Evolutionary conservation across 2,113 vertebrate species (phyloP).

Genomic region (Plotosus lineatus): DNA sequence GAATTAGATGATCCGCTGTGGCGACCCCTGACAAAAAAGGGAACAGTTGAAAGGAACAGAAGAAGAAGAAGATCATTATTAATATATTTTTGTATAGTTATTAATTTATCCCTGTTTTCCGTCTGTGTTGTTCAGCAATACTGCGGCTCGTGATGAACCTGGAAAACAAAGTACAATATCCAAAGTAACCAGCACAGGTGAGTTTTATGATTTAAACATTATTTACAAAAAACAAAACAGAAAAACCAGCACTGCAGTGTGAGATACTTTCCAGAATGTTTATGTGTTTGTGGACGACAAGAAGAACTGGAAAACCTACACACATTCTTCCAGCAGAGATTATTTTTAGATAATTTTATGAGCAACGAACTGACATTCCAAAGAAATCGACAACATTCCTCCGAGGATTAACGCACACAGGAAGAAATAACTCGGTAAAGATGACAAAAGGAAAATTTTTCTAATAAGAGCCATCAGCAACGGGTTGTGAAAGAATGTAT

Average conservation of each 20-base stretch:
- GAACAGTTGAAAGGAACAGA: no score
- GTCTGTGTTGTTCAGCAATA: not conserved
- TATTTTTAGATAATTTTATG: not conserved
- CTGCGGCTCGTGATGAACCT: not conserved
- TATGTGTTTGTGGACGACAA: not conserved
- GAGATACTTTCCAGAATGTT: not conserved
- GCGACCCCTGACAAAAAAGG: no score
- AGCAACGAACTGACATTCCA: not conserved
- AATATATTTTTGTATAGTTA: no score
- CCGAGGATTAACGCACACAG: not conserved
- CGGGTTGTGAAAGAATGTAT: not conserved
- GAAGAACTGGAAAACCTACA: conserved; percentile 10
- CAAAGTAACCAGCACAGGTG: not conserved
- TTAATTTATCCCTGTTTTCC: no score
- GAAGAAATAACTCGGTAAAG: not conserved
- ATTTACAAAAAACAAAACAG: not conserved
- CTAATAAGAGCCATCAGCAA: not conserved
- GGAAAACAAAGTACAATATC: not conserved
- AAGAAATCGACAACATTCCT: not conserved
- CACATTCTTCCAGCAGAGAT: not conserved
- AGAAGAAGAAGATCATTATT: no score
- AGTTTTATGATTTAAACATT: not conserved
- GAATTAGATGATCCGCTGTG: no score
- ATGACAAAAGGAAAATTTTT: not conserved
- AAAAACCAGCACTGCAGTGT: not conserved